Base-by-base conservation (phyloP, 2,797 vertebrate genomes). In the Echiichthys vipera region DNA sequence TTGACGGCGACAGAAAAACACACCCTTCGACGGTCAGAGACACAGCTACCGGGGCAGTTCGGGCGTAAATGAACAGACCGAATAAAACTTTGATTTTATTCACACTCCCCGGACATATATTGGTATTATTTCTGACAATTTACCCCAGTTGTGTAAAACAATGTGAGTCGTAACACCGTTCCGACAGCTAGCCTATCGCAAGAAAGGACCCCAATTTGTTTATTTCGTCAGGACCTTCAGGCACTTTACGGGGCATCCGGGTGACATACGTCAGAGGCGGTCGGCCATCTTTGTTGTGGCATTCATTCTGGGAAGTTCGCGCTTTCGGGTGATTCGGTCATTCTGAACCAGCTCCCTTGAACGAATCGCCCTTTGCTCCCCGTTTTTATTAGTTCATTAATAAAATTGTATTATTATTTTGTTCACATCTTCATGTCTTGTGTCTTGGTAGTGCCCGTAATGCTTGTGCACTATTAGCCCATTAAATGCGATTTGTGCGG, bases 141-240 rank as follows among this genome's bases (percentile, higher is more conserved):
- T 29, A 32, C 4, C 58, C 65, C 54, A 73, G 25, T 73, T 78
- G 55, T 74, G 70, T 54, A 71, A 78, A 89, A 89, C 76, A 90
- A 88, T 71, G 81, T 83, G 68, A 80, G 54, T 86, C 74, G 57
- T 43, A 68, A 54, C 32, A 29, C 46, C 80, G 66, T 62, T 71
- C 57, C 74, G 20, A 36, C 29, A 67, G 83, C 80, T 92, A 90
- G 78, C 88, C 39, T 68, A 36, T 62, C 37, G 56, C 65, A 17
- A 74, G 32, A 67, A 77, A 93, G 92, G 92, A 93, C 91, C 91
- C 90, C 89, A 87, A 90, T 86, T 90, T 93, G 91, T 93, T 94
- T 93, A 92, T 93, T 90, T 92, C 90, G 65, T 32, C 1, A 92
- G 91, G 93, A 91, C 94, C 93, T 86, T 86, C 93, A 92, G 94